Base-by-base conservation (phyloP, 30 jellyfish, hydroid and myxozoan genomes). In the Turritopsis dohrnii region DNA sequence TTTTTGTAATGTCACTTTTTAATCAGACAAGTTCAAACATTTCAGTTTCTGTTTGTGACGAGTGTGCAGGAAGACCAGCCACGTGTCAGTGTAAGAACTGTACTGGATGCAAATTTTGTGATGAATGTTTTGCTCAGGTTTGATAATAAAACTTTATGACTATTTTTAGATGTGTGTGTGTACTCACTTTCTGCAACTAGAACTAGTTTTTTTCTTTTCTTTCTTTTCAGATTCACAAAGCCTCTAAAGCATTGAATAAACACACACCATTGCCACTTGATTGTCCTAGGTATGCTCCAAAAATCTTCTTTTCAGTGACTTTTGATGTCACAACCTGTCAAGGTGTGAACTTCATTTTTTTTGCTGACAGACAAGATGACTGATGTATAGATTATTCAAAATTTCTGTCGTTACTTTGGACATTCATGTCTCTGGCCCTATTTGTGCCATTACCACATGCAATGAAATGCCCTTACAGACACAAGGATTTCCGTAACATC, bases 51-150 rank as follows among this genome's bases (percentile, higher is more conserved):
- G 22, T 74, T 1, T 88, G 96, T 29, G 96, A 88, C 41, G 96
- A 85, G 54, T 88, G 96, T 29, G 52, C 87, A 52, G 71, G 52
- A 1, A 27, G 53, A 60, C 71, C 22, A 28, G 92, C 96, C 54
- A 79, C 96, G 3, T 88, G 96, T 74, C 81, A 73, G 4, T 88
- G 96, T 74, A 84, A 84, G 7, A 88, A 79, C 29, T 88, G 96
- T 83, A 91, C 81, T 18, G 86, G 84, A 28, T 72, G 86, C 81
- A 24, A 79, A 13, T 83, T 88, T 53, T 88, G 96, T 88, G 91
- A 88, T 24, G 76, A 69, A 24, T 88, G 96, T 72, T 88, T 88
- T 66, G 85, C 52, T 25, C 84, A 66, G 66, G 96, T 88, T 75
- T 28, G 83, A 8, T n/a, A 23, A 30, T 66, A 41, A 41, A 5